Conservation (phyloP, 2,113 vertebrate genomes). For the Empidonax alnorum region DNA sequence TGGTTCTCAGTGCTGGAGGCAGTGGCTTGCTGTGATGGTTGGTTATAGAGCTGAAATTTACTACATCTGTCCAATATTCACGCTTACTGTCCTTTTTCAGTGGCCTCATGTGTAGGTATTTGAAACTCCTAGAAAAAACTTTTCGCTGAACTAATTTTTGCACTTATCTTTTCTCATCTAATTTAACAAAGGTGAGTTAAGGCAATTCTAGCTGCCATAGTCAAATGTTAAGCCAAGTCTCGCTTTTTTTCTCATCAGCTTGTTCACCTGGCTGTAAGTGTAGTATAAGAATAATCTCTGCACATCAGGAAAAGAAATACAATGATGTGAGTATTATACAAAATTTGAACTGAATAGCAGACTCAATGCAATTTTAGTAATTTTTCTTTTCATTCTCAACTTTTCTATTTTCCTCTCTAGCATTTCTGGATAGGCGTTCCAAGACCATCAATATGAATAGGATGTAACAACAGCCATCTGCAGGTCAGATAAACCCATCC, state of each 20-base stretch:
- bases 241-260: background rate
- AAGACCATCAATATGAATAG: conserved; percentile 75
- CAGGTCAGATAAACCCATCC: conserved; percentile 86
- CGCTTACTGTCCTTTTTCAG: background rate
- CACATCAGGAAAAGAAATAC: conserved; percentile 9
- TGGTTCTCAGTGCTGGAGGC: background rate
- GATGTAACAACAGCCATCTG: conserved; percentile 85
- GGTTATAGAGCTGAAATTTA: background rate
- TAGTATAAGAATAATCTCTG: conserved; percentile 28
- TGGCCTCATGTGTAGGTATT: background rate
- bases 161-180: background rate
- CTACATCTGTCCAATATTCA: background rate
- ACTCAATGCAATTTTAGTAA: conserved; percentile 24
- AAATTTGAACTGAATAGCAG: conserved; percentile 46
- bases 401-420: conserved; percentile 62
- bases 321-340: background rate
- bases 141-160: background rate
- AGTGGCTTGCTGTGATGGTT: background rate
- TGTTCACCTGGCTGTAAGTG: background rate
- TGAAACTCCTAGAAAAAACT: background rate
- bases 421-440: conserved; percentile 79
- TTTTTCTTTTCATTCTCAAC: conserved; percentile 46
- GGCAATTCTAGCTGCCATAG: background rate
- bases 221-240: background rate
- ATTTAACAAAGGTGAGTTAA: background rate